Evolutionary conservation across 2,113 vertebrate species (phyloP), one percentile per base, ranked within the genome.

Genomic region (Todiramphus saurophagus): DNA sequence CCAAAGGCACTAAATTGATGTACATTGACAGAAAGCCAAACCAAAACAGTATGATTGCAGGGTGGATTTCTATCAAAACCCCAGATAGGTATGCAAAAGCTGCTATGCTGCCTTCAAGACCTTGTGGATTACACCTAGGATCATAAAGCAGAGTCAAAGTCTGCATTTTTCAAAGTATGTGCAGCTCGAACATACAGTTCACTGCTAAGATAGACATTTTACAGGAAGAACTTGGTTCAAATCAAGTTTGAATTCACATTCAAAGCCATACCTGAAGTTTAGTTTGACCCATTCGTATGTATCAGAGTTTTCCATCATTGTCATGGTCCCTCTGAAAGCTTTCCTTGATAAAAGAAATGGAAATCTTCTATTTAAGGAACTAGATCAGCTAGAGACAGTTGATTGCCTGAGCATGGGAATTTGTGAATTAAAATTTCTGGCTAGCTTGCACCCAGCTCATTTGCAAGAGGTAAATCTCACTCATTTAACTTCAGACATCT

Each of bases 401-500:
- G 48, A 80, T 59, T 89, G 72, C 48, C 1, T 8, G 27, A 63
- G n/a, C 28, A 44, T 46, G 14, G 28, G 67, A 70, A 55, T 19
- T 58, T 89, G 25, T 11, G 9, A 83, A 84, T 56, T 60, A 56
- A 72, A 35, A 79, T 80, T 20, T 90, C 53, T 74, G 59, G 30
- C 62, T 93, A 80, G 76, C 78, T 55, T 69, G 75, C 50, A 41
- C n/a, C 77, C 16, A 53, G 41, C 55, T 90, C 41, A 70, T 94
- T 93, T 93, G 44, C 63, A 74, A 90, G 68, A 83, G 24, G 59
- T 79, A 18, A 83, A 73, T 69, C n/a, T 88, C 67, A 83, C 35
- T 85, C 44, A 85, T 79, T 94, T 91, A 64, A 68, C 59, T 92
- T 85, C 85, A 90, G 88, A 86, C 75, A 90, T 88, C n/a, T 69